These are phyloP conservation scores for Microcebus murinus DNA, from an alignment of 2,113 vertebrate genomes.

Conservation along the genomic window DNA sequence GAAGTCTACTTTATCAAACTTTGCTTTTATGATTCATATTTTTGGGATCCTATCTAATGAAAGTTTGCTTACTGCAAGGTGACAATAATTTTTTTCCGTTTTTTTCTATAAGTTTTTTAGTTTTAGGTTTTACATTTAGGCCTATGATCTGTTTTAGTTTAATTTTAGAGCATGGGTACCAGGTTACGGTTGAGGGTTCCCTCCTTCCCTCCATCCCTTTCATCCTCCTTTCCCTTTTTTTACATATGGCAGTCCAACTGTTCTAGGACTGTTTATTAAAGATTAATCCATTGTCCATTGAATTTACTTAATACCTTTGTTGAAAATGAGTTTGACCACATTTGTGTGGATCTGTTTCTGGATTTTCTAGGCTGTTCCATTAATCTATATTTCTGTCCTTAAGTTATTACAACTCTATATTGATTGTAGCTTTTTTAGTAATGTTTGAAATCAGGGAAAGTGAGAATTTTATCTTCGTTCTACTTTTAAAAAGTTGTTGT, in stretches of 20 bases:
- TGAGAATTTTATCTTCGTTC: neutral
- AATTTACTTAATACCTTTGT: neutral
- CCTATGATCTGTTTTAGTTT: neutral
- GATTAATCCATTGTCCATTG: neutral
- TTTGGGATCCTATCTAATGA: neutral
- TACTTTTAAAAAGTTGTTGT: neutral
- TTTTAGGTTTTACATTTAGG: neutral
- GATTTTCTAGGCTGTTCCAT: neutral
- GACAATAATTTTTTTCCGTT: neutral
- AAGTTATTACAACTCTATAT: neutral
- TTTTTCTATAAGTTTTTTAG: neutral
- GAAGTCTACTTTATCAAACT: neutral
- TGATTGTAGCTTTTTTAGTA: neutral
- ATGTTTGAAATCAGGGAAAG: neutral
- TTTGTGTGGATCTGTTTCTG: neutral
- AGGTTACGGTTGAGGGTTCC: neutral
- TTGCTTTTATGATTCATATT: neutral
- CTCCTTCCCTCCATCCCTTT: neutral
- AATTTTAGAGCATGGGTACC: neutral
- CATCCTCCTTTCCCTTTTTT: neutral
- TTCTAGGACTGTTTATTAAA: neutral
- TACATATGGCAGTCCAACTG: neutral
- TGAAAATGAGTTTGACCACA: neutral
- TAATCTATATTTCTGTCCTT: neutral
- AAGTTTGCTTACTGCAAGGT: neutral